Evolutionary conservation across 2,113 vertebrate genomes (phyloP).

Genomic region (Syrmaticus mikado): DNA sequence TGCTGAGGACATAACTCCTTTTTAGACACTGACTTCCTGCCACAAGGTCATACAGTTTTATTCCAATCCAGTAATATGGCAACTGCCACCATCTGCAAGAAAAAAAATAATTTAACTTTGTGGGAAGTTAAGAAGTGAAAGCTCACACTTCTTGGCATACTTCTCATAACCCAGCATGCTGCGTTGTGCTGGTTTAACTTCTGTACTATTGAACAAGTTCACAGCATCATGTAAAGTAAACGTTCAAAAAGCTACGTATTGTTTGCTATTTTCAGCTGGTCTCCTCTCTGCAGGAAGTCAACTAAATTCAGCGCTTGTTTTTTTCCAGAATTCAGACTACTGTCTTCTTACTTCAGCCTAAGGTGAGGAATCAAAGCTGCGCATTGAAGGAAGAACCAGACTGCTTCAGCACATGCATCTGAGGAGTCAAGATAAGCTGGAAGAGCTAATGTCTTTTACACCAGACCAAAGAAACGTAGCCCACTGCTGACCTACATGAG

Average conservation of each 20-base stretch:
- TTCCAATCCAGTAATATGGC: slow-evolving; percentile 97
- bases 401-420: neutral
- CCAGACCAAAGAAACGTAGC: neutral
- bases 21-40: slow-evolving; percentile 93
- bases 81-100: slow-evolving; percentile 94
- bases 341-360: neutral
- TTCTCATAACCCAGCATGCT: accelerated
- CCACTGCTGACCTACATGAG: accelerated
- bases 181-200: accelerated
- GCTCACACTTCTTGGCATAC: accelerated
- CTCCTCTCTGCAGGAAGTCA: neutral
- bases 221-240: accelerated
- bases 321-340: neutral
- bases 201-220: accelerated
- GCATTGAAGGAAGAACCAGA: neutral
- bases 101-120: neutral
- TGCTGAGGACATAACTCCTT: slow-evolving; percentile 94
- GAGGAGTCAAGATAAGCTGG: too few species aligned
- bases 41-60: slow-evolving; percentile 96
- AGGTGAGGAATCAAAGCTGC: neutral
- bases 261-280: neutral
- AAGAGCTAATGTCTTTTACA: neutral
- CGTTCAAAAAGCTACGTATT: accelerated
- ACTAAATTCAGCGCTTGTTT: neutral
- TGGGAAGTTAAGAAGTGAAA: accelerated